A percentile compares a stretch with the other conserved stretches of the same genome.
phyloP scores from a whole-genome alignment of 1,140 invertebrate genomes.

The Ptiloglossa arizonensis region DNA sequence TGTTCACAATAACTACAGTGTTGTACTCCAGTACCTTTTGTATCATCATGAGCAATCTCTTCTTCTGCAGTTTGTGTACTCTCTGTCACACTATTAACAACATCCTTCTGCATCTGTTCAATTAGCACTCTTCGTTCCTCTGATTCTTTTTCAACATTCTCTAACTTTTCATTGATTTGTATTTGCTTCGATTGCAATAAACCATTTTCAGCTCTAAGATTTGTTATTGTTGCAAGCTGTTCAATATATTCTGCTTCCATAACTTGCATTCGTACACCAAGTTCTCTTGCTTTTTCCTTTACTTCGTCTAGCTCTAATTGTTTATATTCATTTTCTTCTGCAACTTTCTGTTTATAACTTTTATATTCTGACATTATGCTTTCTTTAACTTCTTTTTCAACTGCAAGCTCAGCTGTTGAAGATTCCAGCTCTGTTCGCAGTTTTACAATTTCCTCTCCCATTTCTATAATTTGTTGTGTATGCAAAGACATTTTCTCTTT shows the following conservation, averaged over 20 bases:
- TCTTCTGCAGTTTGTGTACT: slow-evolving; percentile 51
- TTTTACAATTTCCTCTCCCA: slow-evolving; percentile 59
- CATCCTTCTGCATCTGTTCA: slow-evolving; percentile 68
- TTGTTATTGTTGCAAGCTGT: slow-evolving; percentile 74
- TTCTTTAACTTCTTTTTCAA: slow-evolving; percentile 75
- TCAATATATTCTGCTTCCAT: slow-evolving; percentile 79
- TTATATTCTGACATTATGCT: slow-evolving; percentile 76
- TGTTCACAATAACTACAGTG: slow-evolving; percentile 71
- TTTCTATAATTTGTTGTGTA: slow-evolving; percentile 53
- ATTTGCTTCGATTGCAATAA: slow-evolving; percentile 73
- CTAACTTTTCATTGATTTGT: slow-evolving; percentile 76
- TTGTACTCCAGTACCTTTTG: slow-evolving; percentile 3
- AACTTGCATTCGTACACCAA: slow-evolving; percentile 77
- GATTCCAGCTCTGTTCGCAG: slow-evolving; percentile 39
- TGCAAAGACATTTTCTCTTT: slow-evolving; percentile 58
- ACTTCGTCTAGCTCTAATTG: slow-evolving; percentile 62
- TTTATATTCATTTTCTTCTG: slow-evolving; percentile 71
- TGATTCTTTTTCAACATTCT: slow-evolving; percentile 75
- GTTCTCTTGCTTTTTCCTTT: slow-evolving; percentile 75
- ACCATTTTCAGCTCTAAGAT: slow-evolving; percentile 73
- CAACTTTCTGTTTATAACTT: slow-evolving; percentile 72
- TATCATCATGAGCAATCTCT: slow-evolving; percentile 29
- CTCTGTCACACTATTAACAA: slow-evolving; percentile 24
- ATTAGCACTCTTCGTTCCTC: slow-evolving; percentile 70
- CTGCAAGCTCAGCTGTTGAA: slow-evolving; percentile 66